phyloP scores from a whole-genome alignment of 2,888 invertebrate species.

The Uropetala carovei region DNA sequence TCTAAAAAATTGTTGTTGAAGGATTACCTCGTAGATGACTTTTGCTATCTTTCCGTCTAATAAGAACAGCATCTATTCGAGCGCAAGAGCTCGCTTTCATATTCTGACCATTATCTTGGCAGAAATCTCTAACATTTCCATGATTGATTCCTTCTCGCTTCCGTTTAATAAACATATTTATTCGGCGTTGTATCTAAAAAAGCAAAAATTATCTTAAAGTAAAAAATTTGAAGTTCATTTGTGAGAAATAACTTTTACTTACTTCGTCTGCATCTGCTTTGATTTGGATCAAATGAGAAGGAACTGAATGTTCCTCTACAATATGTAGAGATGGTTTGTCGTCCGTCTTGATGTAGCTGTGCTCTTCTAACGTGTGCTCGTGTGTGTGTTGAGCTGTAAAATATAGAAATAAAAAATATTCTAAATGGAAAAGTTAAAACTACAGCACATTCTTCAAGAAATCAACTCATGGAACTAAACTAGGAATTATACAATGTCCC shows the following conservation, averaged over 20 bases:
- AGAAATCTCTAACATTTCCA: constrained; percentile 87
- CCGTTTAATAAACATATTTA: constrained; percentile 84
- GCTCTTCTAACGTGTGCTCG: constrained; percentile 10
- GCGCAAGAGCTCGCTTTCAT: constrained; percentile 83
- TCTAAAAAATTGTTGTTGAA: neutral
- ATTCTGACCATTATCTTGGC: constrained; percentile 71
- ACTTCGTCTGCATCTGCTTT: constrained; percentile 82
- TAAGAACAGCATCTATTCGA: constrained; percentile 84
- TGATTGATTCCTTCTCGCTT: constrained; percentile 86
- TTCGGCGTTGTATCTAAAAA: constrained; percentile 78
- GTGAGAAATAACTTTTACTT: constrained; percentile 66
- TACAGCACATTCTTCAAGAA: constrained; percentile 5
- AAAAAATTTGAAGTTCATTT: neutral
- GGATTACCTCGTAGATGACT: constrained; percentile 86
- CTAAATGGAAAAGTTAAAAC: constrained; percentile 65
- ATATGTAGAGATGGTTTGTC: neutral
- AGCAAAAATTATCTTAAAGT: constrained; percentile 2
- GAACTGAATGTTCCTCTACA: constrained; percentile 31
- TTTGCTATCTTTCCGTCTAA: constrained; percentile 84
- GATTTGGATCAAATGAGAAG: constrained; percentile 81
- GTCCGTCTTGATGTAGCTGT: constrained; percentile 45
- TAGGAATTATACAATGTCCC: no score
- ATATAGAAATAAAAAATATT: neutral
- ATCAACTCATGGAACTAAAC: no score
- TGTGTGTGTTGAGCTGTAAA: constrained; percentile 66